These are phyloP conservation scores for Ceyx melanurus DNA, from an alignment of 2,113 vertebrate genomes.

Conservation along the genomic window DNA sequence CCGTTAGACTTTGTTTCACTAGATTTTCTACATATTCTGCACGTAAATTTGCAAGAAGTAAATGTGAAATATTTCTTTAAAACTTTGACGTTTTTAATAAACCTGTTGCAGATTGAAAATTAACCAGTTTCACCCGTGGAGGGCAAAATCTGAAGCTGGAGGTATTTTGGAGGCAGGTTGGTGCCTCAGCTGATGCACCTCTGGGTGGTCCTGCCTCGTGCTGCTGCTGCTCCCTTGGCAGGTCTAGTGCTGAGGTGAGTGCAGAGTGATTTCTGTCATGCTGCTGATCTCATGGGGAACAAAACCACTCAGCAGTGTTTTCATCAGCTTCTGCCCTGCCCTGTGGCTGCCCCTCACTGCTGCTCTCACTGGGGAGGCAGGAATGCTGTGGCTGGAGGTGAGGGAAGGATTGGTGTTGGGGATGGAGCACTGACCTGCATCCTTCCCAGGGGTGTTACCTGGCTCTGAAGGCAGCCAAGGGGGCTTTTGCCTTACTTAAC, in stretches of 20 bases:
- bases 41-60: neutral
- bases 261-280: neutral
- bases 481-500: neutral
- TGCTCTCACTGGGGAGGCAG: neutral
- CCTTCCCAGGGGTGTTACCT: neutral
- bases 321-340: neutral
- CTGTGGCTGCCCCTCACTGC: neutral
- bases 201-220: neutral
- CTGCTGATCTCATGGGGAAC: constrained; percentile 15
- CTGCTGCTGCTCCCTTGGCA: neutral
- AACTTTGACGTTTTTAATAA: neutral
- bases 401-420: neutral
- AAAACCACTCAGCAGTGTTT: neutral
- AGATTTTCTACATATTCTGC: neutral
- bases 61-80: neutral
- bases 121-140: neutral
- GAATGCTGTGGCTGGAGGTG: neutral
- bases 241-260: neutral
- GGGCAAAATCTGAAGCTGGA: neutral
- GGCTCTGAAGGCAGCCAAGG: neutral
- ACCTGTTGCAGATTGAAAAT: neutral
- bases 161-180: neutral
- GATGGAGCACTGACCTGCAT: neutral
- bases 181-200: neutral
- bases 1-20: neutral